phyloP scores from a whole-genome alignment of 2,888 invertebrate species.

The Monochamus alternatus region DNA sequence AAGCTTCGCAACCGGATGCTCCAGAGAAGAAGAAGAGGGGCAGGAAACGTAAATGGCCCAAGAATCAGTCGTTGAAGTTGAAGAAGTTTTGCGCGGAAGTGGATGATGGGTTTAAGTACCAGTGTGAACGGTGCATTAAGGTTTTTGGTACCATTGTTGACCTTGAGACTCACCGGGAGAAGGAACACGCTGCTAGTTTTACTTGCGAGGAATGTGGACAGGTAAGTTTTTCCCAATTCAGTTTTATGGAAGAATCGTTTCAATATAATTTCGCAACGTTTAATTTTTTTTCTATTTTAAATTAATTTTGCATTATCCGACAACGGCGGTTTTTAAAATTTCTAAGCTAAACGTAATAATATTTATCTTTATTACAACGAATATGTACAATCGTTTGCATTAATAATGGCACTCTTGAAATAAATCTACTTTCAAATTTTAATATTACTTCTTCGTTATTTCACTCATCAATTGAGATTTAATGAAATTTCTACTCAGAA shows the following conservation, averaged over 20 bases:
- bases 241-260: not conserved
- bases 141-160: slow-evolving; percentile 64
- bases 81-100: slow-evolving; percentile 52
- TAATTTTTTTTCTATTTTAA: not conserved
- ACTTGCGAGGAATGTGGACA: slow-evolving; percentile 70
- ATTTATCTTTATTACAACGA: too few relatives aligned
- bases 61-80: slow-evolving; percentile 54
- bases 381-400: too few relatives aligned
- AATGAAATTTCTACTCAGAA: too few relatives aligned
- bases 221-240: slow-evolving; percentile 54
- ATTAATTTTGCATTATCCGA: too few relatives aligned
- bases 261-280: too few relatives aligned
- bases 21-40: slow-evolving; percentile 52
- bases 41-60: slow-evolving; percentile 65
- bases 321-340: too few relatives aligned
- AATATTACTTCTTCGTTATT: too few relatives aligned
- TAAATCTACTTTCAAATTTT: too few relatives aligned
- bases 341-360: too few relatives aligned
- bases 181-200: slow-evolving; percentile 68
- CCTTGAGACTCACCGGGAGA: slow-evolving; percentile 66
- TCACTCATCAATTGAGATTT: too few relatives aligned
- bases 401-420: too few relatives aligned
- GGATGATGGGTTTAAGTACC: slow-evolving; percentile 67
- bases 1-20: slow-evolving; percentile 27
- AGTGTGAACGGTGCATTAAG: slow-evolving; percentile 68